phyloP scores from a whole-genome alignment of 2,888 invertebrate genomes.

The Lasioglossum calceatum region DNA sequence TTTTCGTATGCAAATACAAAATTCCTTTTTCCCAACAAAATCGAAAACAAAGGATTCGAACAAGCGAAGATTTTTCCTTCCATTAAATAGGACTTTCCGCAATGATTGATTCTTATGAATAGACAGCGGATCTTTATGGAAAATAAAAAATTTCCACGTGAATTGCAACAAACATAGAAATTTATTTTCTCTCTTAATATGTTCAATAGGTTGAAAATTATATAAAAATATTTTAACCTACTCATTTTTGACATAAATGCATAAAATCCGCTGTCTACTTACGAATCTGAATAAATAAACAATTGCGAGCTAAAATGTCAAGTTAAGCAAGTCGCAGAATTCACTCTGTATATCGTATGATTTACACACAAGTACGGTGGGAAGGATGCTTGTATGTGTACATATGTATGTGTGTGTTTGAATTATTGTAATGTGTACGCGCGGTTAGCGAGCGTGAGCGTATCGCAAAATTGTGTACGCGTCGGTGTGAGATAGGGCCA shows the following conservation, averaged over 20 bases:
- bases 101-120: not conserved
- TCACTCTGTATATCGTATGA: slow-evolving; percentile 24
- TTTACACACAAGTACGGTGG: slow-evolving; percentile 44
- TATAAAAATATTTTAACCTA: no score
- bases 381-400: slow-evolving; percentile 18
- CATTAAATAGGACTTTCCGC: not conserved
- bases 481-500: slow-evolving; percentile 26
- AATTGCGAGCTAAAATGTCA: not conserved
- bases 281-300: not conserved
- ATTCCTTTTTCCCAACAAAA: not conserved
- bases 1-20: not conserved
- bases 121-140: no score
- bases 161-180: no score
- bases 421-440: slow-evolving; percentile 6
- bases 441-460: slow-evolving; percentile 41
- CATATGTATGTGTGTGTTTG: not conserved
- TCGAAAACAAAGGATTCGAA: not conserved
- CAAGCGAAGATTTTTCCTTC: not conserved
- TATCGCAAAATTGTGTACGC: slow-evolving; percentile 23
- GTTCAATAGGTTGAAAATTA: no score
- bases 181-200: no score
- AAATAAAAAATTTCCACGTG: no score
- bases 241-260: no score
- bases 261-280: no score
- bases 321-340: not conserved